phyloP scores from a whole-genome alignment of 2,797 vertebrate genomes.

The Lerista edwardsae region DNA sequence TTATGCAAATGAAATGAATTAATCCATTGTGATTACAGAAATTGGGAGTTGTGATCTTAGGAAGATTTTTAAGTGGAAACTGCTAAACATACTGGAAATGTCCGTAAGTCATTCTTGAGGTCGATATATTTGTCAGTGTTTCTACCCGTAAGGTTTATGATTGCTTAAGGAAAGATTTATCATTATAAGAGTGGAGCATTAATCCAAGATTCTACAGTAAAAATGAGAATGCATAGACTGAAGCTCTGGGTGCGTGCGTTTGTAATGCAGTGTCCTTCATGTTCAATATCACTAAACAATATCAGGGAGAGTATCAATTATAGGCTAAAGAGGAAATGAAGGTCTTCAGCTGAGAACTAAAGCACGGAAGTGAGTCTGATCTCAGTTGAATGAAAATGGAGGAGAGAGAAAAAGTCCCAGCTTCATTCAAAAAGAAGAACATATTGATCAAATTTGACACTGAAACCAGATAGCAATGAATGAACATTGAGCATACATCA shows the following conservation, averaged over 20 bases:
- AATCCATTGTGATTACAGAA: background rate
- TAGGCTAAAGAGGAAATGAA: background rate
- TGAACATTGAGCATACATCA: background rate
- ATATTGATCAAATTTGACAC: background rate
- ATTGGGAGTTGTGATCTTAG: background rate
- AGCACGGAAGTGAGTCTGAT: background rate
- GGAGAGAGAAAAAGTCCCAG: background rate
- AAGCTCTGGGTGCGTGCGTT: too few relatives aligned
- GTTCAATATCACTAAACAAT: background rate
- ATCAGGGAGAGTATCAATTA: conserved; percentile 14
- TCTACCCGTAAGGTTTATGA: background rate
- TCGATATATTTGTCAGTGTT: background rate
- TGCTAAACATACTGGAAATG: background rate
- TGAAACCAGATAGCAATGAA: background rate
- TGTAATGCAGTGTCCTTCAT: background rate
- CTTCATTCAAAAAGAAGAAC: background rate
- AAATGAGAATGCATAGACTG: background rate
- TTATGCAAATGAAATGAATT: background rate
- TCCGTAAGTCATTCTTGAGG: background rate
- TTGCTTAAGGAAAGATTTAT: background rate
- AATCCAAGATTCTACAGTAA: background rate
- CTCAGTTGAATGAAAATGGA: background rate
- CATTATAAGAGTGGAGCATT: background rate
- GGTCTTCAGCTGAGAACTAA: background rate
- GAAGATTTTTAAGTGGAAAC: background rate